Evolutionary conservation across 2,113 vertebrate genomes (phyloP), one percentile per base, ranked within the genome.

Genomic region (Lycocorax pyrrhopterus): DNA sequence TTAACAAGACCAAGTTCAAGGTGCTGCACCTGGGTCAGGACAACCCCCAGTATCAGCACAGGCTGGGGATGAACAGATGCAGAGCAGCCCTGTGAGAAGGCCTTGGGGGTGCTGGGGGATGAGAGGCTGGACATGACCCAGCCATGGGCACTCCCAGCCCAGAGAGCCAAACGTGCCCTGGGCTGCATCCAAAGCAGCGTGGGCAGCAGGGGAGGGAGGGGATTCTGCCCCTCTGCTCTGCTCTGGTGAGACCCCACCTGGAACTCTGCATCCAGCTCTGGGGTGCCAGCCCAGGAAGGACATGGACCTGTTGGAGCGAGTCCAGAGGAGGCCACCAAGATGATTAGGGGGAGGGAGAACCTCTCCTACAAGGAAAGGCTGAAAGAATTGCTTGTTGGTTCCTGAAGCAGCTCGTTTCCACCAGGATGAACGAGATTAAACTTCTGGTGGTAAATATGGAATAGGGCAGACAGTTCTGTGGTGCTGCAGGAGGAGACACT

Each of bases 261-360:
- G 76, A 74, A 37, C n/a, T 4, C 47, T 89, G 62, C 71, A 83
- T 2, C 62, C 87, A 89, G n/a, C 55, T 19, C n/a, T 47, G 33
- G 46, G 37, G 19, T 8, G 8, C 44, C 46, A 30, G 60, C 46
- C 60, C 33, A 67, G 21, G 30, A 30, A 10, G 39, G 33, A 15
- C 20, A n/a, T 0, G 25, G 37, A 60, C 0, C 20, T 60, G 25
- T 0, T 18, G 39, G 33, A 60, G 6, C 1, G 12, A 22, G 30
- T 47, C 11, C 30, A 35, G 30, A 41, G n/a, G 17, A 83, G 26
- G 18, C 1, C 13, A 41, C 14, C 17, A 26, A 25, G 16, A 8
- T 29, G 33, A 49, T 37, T 0, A 32, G 17, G 4, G 6, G 39
- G 3, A 60, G 4, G 12, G 14, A 62, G 3, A 1, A 62, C 1